A percentile compares a stretch with the other conserved stretches of the same genome.
phyloP scores from a whole-genome alignment of 2,113 vertebrate species.

The Pycnonotus jocosus region DNA sequence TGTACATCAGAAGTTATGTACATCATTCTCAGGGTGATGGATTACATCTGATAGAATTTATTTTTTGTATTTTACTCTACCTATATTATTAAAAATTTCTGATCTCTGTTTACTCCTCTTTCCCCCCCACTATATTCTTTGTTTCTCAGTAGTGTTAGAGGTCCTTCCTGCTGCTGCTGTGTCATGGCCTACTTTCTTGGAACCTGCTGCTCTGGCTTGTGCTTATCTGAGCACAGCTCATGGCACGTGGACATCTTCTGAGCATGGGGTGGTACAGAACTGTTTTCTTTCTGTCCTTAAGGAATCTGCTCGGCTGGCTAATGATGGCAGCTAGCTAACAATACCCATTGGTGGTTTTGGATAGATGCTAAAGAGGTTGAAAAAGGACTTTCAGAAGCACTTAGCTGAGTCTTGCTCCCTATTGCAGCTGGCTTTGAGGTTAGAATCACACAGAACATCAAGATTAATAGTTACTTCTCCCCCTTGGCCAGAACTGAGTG shows the following conservation, averaged over 20 bases:
- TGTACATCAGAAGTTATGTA: background rate
- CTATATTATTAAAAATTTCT: background rate
- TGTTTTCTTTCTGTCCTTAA: background rate
- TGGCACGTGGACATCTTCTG: background rate
- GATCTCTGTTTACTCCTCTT: background rate
- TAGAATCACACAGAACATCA: background rate
- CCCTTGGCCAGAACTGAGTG: background rate
- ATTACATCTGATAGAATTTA: background rate
- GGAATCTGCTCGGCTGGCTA: background rate
- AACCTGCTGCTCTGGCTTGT: constrained; percentile 20
- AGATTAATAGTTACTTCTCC: background rate
- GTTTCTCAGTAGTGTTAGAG: background rate
- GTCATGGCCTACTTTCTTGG: constrained; percentile 27
- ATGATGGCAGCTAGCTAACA: background rate
- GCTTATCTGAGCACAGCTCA: background rate
- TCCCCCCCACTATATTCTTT: background rate
- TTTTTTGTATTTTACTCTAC: background rate
- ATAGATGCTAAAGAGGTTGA: background rate
- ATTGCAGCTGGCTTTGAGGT: background rate
- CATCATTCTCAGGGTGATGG: background rate
- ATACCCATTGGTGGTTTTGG: background rate
- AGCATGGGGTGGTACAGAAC: background rate
- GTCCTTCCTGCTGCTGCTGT: constrained; percentile 32
- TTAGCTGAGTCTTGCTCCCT: background rate
- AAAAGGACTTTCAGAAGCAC: background rate